phyloP scores from a whole-genome alignment of 1,140 invertebrate species.

The Fragariocoptes setiger region DNA sequence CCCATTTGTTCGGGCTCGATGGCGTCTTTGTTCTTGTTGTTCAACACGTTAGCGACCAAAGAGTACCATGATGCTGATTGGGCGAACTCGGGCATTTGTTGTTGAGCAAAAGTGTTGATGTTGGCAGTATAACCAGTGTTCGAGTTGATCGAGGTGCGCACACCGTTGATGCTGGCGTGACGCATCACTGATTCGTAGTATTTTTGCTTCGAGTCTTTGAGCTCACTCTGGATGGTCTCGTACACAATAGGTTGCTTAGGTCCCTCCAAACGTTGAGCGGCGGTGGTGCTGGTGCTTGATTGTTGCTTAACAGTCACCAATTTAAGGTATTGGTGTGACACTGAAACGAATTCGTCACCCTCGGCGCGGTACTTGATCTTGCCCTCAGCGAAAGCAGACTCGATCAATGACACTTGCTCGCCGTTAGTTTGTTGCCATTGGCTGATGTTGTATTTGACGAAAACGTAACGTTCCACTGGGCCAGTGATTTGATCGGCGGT shows the following conservation, averaged over 20 bases:
- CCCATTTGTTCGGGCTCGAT: conserved; percentile 2
- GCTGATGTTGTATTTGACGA: conserved; percentile 8
- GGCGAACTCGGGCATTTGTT: no score
- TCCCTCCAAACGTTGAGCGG: no score
- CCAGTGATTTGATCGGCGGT: background rate
- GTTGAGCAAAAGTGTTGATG: no score
- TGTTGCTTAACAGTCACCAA: no score
- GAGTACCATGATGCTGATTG: background rate
- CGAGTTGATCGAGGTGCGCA: no score
- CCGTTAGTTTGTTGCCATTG: background rate
- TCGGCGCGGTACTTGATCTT: conserved; percentile 5
- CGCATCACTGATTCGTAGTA: background rate
- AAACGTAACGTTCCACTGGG: conserved; percentile 5
- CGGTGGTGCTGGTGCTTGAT: no score
- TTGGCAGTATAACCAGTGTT: no score
- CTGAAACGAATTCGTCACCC: conserved; percentile 5
- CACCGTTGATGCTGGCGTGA: no score
- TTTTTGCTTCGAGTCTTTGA: background rate
- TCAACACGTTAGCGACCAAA: background rate
- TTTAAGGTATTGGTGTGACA: conserved; percentile 3
- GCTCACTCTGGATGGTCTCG: background rate
- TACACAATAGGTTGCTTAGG: background rate
- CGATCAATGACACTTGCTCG: conserved; percentile 1
- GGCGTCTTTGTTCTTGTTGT: background rate
- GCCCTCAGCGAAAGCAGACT: conserved; percentile 3